phyloP scores from a whole-genome alignment of 2,888 invertebrate genomes.

The Pristionchus fissidentatus region DNA sequence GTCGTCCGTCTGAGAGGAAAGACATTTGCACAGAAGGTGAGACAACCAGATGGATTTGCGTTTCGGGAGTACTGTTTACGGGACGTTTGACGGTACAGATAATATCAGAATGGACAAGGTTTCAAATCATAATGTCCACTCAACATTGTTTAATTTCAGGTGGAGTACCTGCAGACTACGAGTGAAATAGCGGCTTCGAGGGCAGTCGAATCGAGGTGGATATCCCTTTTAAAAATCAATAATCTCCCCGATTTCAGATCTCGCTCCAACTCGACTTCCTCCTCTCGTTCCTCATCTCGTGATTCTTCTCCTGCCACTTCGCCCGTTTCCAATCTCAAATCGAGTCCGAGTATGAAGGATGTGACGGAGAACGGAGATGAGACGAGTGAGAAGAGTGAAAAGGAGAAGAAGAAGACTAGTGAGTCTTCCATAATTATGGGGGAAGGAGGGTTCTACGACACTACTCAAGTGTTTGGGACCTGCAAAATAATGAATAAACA shows the following conservation, averaged over 20 bases:
- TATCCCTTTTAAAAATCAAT: no score
- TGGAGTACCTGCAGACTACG: constrained; percentile 35
- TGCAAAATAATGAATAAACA: no score
- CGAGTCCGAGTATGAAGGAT: not conserved
- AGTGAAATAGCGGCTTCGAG: constrained; percentile 26
- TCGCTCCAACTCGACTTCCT: not conserved
- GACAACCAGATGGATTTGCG: not conserved
- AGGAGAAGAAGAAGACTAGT: not conserved
- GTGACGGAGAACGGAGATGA: constrained; percentile 5
- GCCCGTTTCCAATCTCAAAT: not conserved
- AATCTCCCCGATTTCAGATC: not conserved
- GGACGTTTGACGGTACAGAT: no score
- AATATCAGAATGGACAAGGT: no score
- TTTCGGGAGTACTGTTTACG: no score
- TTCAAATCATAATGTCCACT: no score
- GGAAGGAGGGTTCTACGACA: constrained; percentile 51
- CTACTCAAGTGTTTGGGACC: no score
- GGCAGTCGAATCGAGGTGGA: not conserved
- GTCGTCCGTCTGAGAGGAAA: constrained; percentile 93
- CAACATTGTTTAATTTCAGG: not conserved
- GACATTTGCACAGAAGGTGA: constrained; percentile 82
- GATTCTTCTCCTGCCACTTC: not conserved
- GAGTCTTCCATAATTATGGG: constrained; percentile 34
- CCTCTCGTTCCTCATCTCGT: not conserved
- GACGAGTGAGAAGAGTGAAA: not conserved